phyloP scores from a whole-genome alignment of 2,888 invertebrate species.

The Hyppa rectilinea region DNA sequence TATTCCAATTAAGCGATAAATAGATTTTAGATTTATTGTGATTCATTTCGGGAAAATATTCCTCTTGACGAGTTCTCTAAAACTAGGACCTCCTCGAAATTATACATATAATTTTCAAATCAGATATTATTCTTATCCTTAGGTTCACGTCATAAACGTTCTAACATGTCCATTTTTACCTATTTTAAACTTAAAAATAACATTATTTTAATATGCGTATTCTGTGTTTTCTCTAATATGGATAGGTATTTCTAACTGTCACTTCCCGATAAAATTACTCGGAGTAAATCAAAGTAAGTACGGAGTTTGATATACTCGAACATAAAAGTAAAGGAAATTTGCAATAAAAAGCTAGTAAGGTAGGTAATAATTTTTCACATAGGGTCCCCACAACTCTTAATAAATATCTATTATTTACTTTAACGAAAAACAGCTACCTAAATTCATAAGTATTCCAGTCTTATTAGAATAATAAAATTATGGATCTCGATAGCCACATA shows the following conservation, averaged over 20 bases:
- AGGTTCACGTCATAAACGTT: conserved; percentile 2
- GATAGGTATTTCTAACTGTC: conserved; percentile 20
- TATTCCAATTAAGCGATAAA: conserved; percentile 33
- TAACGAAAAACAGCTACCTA: conserved; percentile 15
- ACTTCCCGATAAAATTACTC: conserved; percentile 39
- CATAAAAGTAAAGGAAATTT: conserved; percentile 48
- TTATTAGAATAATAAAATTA: too few relatives aligned
- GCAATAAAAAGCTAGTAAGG: conserved; percentile 48
- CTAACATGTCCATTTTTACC: conserved; percentile 6
- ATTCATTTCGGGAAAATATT: conserved; percentile 34
- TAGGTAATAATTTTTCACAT: conserved; percentile 40
- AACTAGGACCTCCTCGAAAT: not conserved
- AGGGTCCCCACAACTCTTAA: conserved; percentile 16
- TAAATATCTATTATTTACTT: conserved; percentile 20
- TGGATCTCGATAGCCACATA: not conserved
- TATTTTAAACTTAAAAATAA: conserved; percentile 26
- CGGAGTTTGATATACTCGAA: conserved; percentile 43
- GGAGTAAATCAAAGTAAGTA: conserved; percentile 53
- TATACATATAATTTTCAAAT: not conserved
- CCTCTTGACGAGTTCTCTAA: conserved; percentile 4
- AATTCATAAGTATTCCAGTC: not conserved
- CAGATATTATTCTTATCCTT: conserved; percentile 10
- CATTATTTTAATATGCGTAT: conserved; percentile 19
- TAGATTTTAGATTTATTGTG: conserved; percentile 39
- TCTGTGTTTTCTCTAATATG: conserved; percentile 23